Conservation (phyloP, 2,888 invertebrate species). For the Pedicia rivosa region DNA sequence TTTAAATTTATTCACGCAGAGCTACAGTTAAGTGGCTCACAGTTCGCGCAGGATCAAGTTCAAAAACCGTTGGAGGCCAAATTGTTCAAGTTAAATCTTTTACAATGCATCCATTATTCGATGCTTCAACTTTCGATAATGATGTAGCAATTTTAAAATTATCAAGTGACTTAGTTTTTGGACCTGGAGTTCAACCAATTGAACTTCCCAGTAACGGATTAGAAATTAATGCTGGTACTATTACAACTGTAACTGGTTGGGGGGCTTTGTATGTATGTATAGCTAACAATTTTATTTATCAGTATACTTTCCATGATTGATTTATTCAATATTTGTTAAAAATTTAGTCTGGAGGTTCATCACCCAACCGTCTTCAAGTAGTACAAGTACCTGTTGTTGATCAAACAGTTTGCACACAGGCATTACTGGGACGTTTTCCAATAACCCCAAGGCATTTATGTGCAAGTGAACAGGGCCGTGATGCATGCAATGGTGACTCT, state of each 20-base stretch:
- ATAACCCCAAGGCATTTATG: not conserved
- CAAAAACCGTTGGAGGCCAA: not conserved
- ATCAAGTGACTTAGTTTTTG: not conserved
- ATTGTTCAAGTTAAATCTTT: not conserved
- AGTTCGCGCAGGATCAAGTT: constrained; percentile 1
- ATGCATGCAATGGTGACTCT: constrained; percentile 1
- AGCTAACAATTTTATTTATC: not conserved
- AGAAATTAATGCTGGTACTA: not conserved
- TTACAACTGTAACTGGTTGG: not conserved
- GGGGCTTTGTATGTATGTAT: not conserved
- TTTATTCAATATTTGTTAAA: too few relatives aligned
- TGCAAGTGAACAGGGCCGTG: not conserved
- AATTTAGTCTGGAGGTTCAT: too few relatives aligned
- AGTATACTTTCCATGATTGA: too few relatives aligned
- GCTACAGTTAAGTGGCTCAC: not conserved
- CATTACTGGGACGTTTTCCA: not conserved
- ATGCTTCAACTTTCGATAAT: not conserved
- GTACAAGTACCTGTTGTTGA: not conserved
- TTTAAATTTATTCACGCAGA: too few relatives aligned
- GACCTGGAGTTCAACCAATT: not conserved
- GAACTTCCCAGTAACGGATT: not conserved
- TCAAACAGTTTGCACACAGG: not conserved
- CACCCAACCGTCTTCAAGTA: too few relatives aligned
- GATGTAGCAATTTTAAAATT: constrained; percentile 1
- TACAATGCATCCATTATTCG: not conserved